phyloP scores from a whole-genome alignment of 2,113 vertebrate species.

The Urocynchramus pylzowi region DNA sequence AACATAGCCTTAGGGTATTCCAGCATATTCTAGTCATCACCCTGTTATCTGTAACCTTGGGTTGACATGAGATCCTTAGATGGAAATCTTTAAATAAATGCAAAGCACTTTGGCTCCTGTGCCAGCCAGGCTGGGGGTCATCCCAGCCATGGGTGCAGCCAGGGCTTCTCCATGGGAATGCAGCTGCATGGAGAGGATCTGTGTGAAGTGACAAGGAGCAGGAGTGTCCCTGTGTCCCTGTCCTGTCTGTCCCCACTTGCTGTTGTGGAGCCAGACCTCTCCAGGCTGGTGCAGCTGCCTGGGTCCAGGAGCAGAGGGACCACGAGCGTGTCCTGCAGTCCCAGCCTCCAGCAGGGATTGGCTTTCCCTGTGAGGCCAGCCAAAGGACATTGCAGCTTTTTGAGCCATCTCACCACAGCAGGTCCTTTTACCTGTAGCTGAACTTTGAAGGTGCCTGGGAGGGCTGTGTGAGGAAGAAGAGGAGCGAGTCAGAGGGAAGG shows the following conservation, averaged over 20 bases:
- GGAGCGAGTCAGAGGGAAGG: neutral
- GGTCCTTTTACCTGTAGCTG: neutral
- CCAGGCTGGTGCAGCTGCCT: neutral
- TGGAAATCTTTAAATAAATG: slow-evolving; percentile 29
- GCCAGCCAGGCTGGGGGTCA: neutral
- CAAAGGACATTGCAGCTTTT: accelerated
- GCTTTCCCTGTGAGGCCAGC: accelerated
- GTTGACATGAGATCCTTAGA: neutral
- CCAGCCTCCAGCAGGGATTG: neutral
- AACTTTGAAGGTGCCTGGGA: neutral
- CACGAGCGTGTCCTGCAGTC: accelerated
- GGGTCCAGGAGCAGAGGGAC: neutral
- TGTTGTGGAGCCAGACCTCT: neutral
- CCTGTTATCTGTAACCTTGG: slow-evolving; percentile 28
- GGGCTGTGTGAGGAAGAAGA: neutral
- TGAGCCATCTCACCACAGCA: neutral
- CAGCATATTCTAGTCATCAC: slow-evolving; percentile 10
- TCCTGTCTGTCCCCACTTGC: neutral
- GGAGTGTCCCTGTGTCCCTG: neutral
- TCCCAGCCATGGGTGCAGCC: neutral
- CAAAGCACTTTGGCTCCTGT: neutral
- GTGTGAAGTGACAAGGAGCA: neutral
- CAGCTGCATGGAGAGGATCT: neutral
- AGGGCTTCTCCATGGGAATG: neutral
- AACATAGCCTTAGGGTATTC: neutral